Percentiles rank a stretch among this genome's conserved stretches.
Conservation (phyloP, 1,140 invertebrate genomes). For the Dendrolimus punctatus region DNA sequence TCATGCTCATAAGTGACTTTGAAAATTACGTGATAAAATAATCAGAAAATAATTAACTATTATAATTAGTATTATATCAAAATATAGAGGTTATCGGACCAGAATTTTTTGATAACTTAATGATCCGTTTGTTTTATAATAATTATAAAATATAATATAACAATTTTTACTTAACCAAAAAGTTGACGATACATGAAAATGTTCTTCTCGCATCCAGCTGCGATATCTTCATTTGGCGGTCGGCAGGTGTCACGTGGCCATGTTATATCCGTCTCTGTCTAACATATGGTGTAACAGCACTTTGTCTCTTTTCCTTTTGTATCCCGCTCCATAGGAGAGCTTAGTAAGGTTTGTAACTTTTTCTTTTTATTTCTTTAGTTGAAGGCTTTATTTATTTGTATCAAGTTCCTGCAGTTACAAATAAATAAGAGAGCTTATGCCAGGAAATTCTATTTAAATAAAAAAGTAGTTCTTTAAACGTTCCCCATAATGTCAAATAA, state of each 20-base stretch:
- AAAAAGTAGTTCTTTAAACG: too few relatives aligned
- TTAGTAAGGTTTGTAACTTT: slow-evolving; percentile 43
- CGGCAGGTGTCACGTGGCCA: slow-evolving; percentile 65
- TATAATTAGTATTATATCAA: not conserved
- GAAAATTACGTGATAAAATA: too few relatives aligned
- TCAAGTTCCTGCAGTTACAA: slow-evolving; percentile 46
- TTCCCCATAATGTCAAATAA: too few relatives aligned
- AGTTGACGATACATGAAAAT: slow-evolving; percentile 35
- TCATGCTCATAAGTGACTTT: too few relatives aligned
- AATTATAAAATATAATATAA: not conserved
- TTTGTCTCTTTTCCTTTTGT: slow-evolving; percentile 45
- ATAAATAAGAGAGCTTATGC: slow-evolving; percentile 26
- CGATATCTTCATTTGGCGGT: slow-evolving; percentile 68
- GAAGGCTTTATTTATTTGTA: slow-evolving; percentile 58
- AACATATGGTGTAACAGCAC: slow-evolving; percentile 10
- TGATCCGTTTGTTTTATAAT: slow-evolving; percentile 1
- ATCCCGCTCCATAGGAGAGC: slow-evolving; percentile 44
- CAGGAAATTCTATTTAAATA: not conserved
- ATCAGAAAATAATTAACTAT: not conserved
- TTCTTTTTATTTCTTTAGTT: slow-evolving; percentile 37
- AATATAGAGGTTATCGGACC: too few relatives aligned
- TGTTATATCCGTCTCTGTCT: slow-evolving; percentile 26
- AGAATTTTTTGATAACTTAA: not conserved
- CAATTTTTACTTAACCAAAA: slow-evolving; percentile 16
- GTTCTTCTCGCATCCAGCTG: slow-evolving; percentile 59